Conservation (phyloP, 2,888 invertebrate genomes). For the Sarcophaga variegata region DNA sequence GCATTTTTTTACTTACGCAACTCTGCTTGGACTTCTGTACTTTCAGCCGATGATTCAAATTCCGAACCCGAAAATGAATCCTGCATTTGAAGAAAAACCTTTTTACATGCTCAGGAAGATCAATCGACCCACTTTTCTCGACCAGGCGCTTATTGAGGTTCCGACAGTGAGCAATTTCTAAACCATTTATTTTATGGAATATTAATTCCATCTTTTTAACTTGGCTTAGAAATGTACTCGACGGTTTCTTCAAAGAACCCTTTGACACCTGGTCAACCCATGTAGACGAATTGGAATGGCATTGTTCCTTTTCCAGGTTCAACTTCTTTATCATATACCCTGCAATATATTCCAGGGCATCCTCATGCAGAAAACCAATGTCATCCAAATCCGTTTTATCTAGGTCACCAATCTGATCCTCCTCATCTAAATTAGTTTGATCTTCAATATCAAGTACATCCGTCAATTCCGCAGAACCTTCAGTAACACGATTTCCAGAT, state of each 20-base stretch:
- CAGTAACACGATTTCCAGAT: no score
- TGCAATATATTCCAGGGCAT: not conserved
- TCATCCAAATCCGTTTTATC: not conserved
- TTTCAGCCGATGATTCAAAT: slow-evolving; percentile 12
- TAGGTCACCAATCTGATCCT: not conserved
- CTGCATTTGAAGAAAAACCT: slow-evolving; percentile 12
- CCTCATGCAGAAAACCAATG: not conserved
- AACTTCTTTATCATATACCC: not conserved
- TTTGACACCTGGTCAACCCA: not conserved
- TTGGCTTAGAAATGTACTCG: not conserved
- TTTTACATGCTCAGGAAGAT: not conserved
- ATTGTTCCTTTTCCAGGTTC: no score
- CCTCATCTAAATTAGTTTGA: not conserved
- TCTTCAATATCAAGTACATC: no score
- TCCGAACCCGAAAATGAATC: slow-evolving; percentile 9
- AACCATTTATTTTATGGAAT: slow-evolving; percentile 9
- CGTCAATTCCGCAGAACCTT: no score
- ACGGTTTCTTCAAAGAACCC: not conserved
- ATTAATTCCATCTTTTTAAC: not conserved
- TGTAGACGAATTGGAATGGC: no score
- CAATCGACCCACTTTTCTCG: not conserved
- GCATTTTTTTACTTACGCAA: not conserved
- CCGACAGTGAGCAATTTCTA: not conserved
- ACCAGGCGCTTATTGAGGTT: not conserved
- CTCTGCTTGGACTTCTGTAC: slow-evolving; percentile 7